These are phyloP conservation scores for Cladopsammia gracilis DNA, from an alignment of 64 coral and sea anemone species.

Conservation along the genomic window DNA sequence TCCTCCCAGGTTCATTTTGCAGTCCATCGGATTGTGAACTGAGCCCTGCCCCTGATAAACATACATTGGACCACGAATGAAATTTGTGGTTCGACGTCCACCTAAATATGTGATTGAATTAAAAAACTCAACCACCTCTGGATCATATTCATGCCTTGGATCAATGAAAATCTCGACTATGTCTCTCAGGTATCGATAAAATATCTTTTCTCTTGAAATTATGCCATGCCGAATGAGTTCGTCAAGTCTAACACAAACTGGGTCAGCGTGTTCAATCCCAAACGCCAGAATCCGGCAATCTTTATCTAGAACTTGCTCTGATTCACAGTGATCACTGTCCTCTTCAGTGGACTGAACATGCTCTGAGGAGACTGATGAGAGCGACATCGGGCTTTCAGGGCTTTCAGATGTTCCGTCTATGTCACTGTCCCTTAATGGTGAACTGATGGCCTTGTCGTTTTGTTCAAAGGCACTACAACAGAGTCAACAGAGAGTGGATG, in stretches of 20 bases:
- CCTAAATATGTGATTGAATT: constrained; percentile 56
- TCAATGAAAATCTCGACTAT: constrained; percentile 35
- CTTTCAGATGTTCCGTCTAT: no score
- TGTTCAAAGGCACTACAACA: no score
- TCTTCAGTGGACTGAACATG: not conserved
- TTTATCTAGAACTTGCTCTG: not conserved
- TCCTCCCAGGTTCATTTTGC: constrained; percentile 43
- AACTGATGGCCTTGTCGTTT: no score
- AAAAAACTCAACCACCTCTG: constrained; percentile 66
- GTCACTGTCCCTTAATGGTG: no score
- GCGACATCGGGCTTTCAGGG: not conserved
- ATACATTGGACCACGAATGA: constrained; percentile 67
- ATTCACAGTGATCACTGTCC: not conserved
- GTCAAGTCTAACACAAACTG: constrained; percentile 70
- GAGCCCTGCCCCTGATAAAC: constrained; percentile 40
- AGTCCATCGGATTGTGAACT: constrained; percentile 4
- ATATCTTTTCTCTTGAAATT: constrained; percentile 9
- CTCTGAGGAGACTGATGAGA: not conserved
- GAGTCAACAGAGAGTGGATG: no score
- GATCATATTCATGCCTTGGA: constrained; percentile 58
- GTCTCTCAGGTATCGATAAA: constrained; percentile 64
- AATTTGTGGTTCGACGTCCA: constrained; percentile 59
- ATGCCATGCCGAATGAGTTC: constrained; percentile 57
- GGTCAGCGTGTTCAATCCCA: constrained; percentile 44
- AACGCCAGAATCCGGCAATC: constrained; percentile 15